Evolutionary conservation across 2,888 invertebrate genomes (phyloP).

Genomic region (Melinaea marsaeus): DNA sequence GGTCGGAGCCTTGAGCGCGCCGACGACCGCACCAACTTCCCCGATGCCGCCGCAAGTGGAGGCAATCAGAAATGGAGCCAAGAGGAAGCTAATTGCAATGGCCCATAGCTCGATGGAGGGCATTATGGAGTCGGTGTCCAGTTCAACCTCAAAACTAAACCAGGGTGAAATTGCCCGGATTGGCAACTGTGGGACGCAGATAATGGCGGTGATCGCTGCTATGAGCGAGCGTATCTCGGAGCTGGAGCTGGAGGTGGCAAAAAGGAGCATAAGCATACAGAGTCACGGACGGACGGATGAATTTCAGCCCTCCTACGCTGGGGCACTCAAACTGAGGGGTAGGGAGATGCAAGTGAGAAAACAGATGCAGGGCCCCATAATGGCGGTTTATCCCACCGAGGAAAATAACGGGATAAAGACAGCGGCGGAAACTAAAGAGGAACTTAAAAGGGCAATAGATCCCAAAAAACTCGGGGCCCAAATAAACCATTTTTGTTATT

Average conservation of each 20-base stretch:
- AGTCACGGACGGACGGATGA: neutral
- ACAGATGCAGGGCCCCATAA: neutral
- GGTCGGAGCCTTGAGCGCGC: too few relatives aligned
- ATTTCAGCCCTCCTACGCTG: neutral
- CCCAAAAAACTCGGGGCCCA: neutral
- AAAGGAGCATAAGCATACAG: constrained; percentile 24
- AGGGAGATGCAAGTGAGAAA: neutral
- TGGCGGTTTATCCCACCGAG: constrained; percentile 2
- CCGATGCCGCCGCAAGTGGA: too few relatives aligned
- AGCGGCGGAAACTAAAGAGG: neutral
- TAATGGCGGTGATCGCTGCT: neutral
- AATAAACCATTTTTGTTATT: too few relatives aligned
- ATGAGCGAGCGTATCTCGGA: neutral
- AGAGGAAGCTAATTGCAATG: too few relatives aligned
- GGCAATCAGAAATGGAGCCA: too few relatives aligned
- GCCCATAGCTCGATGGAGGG: too few relatives aligned
- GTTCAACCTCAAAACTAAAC: too few relatives aligned
- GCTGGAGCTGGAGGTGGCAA: constrained; percentile 30
- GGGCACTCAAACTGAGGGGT: neutral
- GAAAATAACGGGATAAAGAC: neutral
- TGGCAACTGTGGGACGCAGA: too few relatives aligned
- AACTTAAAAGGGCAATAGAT: neutral
- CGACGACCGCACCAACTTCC: too few relatives aligned
- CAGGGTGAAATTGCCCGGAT: too few relatives aligned
- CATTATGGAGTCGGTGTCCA: too few relatives aligned